Percentiles rank a stretch among this genome's conserved stretches.
Conservation (phyloP, 2,888 invertebrate species). For the Cheilosia pagana region DNA sequence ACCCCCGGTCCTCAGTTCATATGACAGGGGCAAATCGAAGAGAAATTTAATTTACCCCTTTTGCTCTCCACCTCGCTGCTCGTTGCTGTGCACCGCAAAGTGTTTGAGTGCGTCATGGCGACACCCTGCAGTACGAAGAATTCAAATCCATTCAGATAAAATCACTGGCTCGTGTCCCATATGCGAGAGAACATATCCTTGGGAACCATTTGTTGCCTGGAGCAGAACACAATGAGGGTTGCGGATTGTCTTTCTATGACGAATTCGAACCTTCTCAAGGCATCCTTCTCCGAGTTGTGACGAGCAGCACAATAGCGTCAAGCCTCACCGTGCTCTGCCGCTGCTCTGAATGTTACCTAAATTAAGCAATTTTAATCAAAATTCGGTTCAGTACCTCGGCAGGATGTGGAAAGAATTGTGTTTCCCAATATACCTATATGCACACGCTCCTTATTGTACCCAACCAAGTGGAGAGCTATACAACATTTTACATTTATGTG, state of each 20-base stretch:
- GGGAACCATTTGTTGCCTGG: conserved; percentile 25
- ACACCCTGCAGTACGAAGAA: neutral
- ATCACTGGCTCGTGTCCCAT: conserved; percentile 14
- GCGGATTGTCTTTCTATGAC: conserved; percentile 23
- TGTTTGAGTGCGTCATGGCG: neutral
- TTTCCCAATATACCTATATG: conserved; percentile 21
- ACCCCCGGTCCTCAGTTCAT: neutral
- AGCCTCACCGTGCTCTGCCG: neutral
- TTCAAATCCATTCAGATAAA: conserved; percentile 5
- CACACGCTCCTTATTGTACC: neutral
- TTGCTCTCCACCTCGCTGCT: neutral
- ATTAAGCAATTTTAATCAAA: conserved; percentile 69
- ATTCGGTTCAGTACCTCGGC: conserved; percentile 58
- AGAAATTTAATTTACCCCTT: conserved; percentile 48
- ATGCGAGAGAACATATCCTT: neutral
- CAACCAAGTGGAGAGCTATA: conserved; percentile 29
- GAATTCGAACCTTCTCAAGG: conserved; percentile 25
- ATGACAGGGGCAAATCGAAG: conserved; percentile 28
- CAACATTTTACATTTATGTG: conserved; percentile 50
- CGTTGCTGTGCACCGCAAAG: neutral
- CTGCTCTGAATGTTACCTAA: conserved; percentile 52
- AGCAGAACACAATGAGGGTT: conserved; percentile 20
- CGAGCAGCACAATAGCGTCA: neutral
- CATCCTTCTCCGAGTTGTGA: neutral
- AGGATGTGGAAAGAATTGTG: conserved; percentile 48